Conservation (phyloP, 2,888 invertebrate genomes). For the Vanessa cardui region DNA sequence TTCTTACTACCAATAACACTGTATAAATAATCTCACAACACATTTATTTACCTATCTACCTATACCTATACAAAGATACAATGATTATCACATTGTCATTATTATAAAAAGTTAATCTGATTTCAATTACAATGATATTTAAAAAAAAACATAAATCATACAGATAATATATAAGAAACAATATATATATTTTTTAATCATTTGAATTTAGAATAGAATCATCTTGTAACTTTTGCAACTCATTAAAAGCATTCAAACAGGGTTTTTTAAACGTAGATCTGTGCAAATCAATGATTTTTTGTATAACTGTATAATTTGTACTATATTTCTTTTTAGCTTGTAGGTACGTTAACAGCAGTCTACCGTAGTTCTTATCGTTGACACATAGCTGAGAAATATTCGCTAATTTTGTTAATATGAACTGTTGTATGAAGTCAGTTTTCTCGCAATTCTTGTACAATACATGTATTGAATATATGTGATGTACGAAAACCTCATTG, state of each 20-base stretch:
- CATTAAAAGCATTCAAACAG: conserved; percentile 55
- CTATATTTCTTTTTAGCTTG: conserved; percentile 49
- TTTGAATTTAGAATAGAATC: too few relatives aligned
- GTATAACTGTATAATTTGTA: conserved; percentile 41
- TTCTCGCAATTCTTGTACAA: conserved; percentile 59
- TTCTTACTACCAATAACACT: too few relatives aligned
- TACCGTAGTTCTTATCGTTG: conserved; percentile 58
- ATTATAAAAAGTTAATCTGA: too few relatives aligned
- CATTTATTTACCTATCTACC: too few relatives aligned
- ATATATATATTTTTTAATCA: too few relatives aligned
- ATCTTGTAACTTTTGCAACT: conserved; percentile 32
- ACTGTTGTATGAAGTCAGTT: conserved; percentile 51
- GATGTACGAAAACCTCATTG: conserved; percentile 50
- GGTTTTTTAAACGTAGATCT: conserved; percentile 61
- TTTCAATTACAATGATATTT: too few relatives aligned
- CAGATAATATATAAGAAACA: too few relatives aligned
- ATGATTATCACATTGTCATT: too few relatives aligned
- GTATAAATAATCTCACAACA: too few relatives aligned
- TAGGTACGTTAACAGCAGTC: conserved; percentile 56
- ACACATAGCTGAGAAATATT: conserved; percentile 45
- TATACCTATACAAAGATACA: too few relatives aligned
- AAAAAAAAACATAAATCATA: too few relatives aligned
- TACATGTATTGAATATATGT: conserved; percentile 54
- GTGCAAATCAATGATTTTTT: conserved; percentile 55
- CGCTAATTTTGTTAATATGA: conserved; percentile 48